A percentile compares a stretch with the other conserved stretches of the same genome.
Evolutionary conservation across 2,797 vertebrate genomes (phyloP).

Genomic region (Glossophaga mutica): DNA sequence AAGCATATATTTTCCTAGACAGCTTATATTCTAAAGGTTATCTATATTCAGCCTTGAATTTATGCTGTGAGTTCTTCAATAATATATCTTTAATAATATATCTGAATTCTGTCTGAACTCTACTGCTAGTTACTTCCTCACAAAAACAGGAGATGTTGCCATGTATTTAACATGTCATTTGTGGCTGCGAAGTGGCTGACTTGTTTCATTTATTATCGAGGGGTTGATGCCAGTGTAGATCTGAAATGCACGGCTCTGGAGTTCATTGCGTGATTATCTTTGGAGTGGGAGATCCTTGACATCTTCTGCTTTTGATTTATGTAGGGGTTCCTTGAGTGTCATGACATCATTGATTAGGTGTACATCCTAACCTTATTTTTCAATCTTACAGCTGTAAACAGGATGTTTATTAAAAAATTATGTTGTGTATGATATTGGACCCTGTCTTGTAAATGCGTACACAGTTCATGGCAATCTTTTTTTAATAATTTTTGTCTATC

Average conservation of each 20-base stretch:
- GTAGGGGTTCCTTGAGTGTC: constrained; percentile 58
- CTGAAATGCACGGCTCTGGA: constrained; percentile 83
- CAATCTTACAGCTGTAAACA: constrained; percentile 28
- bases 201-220: constrained; percentile 79
- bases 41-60: constrained; percentile 71
- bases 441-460: neutral
- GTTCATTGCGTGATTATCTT: constrained; percentile 72
- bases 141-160: constrained; percentile 85
- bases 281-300: constrained; percentile 69
- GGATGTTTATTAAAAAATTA: neutral
- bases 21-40: constrained; percentile 78
- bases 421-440: neutral
- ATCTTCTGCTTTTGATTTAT: constrained; percentile 75
- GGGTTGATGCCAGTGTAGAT: constrained; percentile 79
- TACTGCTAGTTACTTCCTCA: constrained; percentile 85
- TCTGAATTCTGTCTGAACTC: constrained; percentile 82
- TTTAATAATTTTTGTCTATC: constrained; percentile 4
- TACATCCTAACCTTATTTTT: constrained; percentile 46
- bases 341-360: constrained; percentile 70
- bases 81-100: constrained; percentile 75
- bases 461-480: neutral
- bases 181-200: constrained; percentile 73
- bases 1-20: constrained; percentile 79
- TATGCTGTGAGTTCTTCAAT: constrained; percentile 77
- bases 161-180: constrained; percentile 78